A percentile compares a stretch with the other conserved stretches of the same genome.
phyloP scores from a whole-genome alignment of 2,888 invertebrate genomes.

The Sabellastarte sp. region DNA sequence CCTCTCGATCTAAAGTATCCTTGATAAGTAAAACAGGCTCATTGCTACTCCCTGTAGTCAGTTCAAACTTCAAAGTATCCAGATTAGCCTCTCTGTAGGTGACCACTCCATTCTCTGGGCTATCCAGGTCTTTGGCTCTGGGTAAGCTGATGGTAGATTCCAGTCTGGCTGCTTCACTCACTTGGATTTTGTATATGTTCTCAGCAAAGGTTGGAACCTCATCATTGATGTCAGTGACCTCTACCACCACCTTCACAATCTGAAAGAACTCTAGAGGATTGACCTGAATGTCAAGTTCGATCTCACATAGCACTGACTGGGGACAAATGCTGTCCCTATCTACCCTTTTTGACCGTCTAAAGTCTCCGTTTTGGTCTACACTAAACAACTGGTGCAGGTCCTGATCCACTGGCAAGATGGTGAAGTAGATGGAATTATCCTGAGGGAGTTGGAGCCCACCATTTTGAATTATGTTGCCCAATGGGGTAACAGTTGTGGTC shows the following conservation, averaged over 20 bases:
- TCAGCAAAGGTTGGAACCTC: not conserved
- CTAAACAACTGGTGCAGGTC: too few relatives aligned
- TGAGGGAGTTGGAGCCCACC: too few relatives aligned
- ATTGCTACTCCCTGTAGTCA: not conserved
- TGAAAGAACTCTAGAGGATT: not conserved
- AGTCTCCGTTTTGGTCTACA: not conserved
- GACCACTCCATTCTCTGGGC: not conserved
- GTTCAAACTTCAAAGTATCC: too few relatives aligned
- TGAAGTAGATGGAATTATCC: too few relatives aligned
- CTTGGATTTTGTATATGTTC: not conserved
- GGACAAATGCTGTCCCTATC: not conserved
- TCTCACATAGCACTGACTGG: not conserved
- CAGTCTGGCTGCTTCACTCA: not conserved
- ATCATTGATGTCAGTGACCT: not conserved
- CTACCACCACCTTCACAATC: not conserved
- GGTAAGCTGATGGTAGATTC: not conserved
- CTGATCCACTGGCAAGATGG: too few relatives aligned
- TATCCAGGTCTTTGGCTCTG: not conserved
- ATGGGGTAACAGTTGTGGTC: too few relatives aligned
- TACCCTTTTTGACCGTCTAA: not conserved
- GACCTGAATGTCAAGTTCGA: not conserved
- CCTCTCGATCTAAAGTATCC: not conserved
- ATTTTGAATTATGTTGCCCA: too few relatives aligned
- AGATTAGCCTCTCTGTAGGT: not conserved
- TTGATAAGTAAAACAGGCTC: not conserved